Conservation (phyloP, 2,888 invertebrate genomes). For the Lasioglossum calceatum region DNA sequence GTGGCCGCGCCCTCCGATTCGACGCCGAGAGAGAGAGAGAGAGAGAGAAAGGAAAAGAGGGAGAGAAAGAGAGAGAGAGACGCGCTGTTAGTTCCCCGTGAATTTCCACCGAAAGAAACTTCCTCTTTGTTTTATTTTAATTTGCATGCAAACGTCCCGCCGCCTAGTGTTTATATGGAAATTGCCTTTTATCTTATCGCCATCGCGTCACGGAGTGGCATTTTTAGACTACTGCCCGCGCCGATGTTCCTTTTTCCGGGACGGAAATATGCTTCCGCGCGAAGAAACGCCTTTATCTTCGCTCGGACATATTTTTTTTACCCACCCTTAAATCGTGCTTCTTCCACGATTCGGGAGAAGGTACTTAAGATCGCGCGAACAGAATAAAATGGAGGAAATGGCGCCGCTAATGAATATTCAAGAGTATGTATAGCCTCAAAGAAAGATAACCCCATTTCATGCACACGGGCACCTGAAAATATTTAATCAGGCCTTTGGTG, state of each 20-base stretch:
- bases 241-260: not conserved
- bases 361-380: not conserved
- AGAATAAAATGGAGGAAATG: not conserved
- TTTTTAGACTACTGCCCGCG: slow-evolving; percentile 12
- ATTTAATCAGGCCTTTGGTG: not conserved
- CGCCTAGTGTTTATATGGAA: slow-evolving; percentile 45
- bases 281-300: slow-evolving; percentile 25
- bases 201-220: slow-evolving; percentile 31
- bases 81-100: not conserved
- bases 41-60: not conserved
- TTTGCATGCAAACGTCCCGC: slow-evolving; percentile 44
- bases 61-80: not conserved
- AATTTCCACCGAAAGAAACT: slow-evolving; percentile 31
- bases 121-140: slow-evolving; percentile 43
- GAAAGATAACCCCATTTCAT: not conserved
- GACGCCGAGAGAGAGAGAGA: not conserved
- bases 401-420: not conserved
- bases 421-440: not conserved
- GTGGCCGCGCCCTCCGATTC: not conserved
- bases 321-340: not conserved
- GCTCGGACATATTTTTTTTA: not conserved
- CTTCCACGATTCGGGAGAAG: not conserved
- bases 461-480: not conserved
- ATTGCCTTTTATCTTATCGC: slow-evolving; percentile 44
- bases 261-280: not conserved